Conservation (phyloP, 2,888 invertebrate species). For the Platycnemis pennipes region DNA sequence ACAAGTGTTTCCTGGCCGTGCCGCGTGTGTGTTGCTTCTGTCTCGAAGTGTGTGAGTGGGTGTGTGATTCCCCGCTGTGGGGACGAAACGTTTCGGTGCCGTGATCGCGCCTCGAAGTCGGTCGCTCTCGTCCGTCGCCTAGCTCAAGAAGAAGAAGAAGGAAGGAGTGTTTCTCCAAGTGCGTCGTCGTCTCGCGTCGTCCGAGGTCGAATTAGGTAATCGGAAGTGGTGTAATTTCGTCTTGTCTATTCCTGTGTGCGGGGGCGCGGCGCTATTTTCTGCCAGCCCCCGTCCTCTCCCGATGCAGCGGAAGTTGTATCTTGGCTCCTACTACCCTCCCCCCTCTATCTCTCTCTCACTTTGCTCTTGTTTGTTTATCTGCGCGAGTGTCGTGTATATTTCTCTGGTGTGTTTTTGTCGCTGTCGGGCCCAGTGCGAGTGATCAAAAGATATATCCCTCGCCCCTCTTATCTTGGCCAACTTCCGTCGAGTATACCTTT, state of each 20-base stretch:
- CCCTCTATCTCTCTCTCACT: not conserved
- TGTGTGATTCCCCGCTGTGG: not conserved
- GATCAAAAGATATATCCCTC: not conserved
- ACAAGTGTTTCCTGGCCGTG: too few relatives aligned
- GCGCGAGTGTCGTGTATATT: not conserved
- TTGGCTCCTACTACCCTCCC: not conserved
- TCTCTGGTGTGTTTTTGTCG: not conserved
- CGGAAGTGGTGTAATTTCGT: not conserved
- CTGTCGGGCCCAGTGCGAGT: conserved; percentile 21
- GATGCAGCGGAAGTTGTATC: conserved; percentile 7
- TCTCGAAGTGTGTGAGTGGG: not conserved
- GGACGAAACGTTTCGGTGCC: not conserved
- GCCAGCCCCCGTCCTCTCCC: not conserved
- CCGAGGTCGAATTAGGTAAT: conserved; percentile 10
- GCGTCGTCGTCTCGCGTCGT: conserved; percentile 2
- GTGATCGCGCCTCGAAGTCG: not conserved
- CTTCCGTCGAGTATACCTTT: not conserved
- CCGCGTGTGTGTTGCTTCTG: not conserved
- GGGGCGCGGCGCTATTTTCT: conserved; percentile 23
- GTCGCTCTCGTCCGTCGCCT: not conserved
- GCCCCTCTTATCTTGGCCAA: not conserved
- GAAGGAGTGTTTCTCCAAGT: not conserved
- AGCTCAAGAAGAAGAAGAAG: not conserved
- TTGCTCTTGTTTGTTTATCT: not conserved
- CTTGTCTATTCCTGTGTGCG: not conserved